Percentiles rank a stretch among this genome's conserved stretches.
phyloP scores from a whole-genome alignment of 2,888 invertebrate genomes.

The Digitonthophagus gazella region DNA sequence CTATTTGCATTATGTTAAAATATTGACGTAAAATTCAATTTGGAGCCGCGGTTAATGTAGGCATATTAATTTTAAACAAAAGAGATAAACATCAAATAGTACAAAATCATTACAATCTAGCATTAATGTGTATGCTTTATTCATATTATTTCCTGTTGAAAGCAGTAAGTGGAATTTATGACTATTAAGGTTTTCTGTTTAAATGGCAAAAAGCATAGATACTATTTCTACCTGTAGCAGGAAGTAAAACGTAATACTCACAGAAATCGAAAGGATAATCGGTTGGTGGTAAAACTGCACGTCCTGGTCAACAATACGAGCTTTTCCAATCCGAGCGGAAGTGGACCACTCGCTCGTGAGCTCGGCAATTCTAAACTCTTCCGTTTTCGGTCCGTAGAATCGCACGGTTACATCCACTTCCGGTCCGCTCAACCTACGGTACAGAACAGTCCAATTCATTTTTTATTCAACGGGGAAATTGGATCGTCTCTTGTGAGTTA shows the following conservation, averaged over 20 bases:
- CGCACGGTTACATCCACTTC: constrained; percentile 51
- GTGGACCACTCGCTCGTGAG: constrained; percentile 61
- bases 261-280: constrained; percentile 61
- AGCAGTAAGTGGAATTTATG: no score
- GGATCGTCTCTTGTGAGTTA: constrained; percentile 23
- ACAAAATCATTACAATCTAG: no score
- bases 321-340: constrained; percentile 59
- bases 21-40: no score
- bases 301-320: constrained; percentile 63
- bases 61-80: no score
- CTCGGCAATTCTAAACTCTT: constrained; percentile 55
- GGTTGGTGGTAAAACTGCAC: constrained; percentile 43
- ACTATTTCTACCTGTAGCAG: no score
- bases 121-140: no score
- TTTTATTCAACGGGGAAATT: constrained; percentile 28
- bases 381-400: constrained; percentile 54
- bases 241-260: constrained; percentile 49
- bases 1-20: no score
- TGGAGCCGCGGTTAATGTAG: no score
- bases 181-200: no score
- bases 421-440: constrained; percentile 49
- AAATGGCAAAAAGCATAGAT: no score
- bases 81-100: no score
- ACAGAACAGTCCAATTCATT: constrained; percentile 17
- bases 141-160: no score